Conservation (phyloP, 2,797 vertebrate species). For the Poeciliopsis gracilis region DNA sequence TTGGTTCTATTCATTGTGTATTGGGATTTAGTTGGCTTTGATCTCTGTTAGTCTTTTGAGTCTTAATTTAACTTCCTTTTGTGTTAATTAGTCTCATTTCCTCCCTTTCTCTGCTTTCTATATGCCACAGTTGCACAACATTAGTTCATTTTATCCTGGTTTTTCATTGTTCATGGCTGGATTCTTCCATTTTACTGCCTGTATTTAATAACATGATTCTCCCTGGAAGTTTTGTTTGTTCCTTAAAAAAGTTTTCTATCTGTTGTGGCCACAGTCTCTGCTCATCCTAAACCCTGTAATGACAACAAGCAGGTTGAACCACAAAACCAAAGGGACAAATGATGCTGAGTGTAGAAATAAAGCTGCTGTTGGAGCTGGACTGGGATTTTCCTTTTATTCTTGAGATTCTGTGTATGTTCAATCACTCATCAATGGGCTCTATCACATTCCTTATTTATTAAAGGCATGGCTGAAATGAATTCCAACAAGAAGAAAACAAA, state of each 20-base stretch:
- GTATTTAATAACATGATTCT: neutral
- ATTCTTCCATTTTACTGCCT: neutral
- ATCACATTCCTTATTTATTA: neutral
- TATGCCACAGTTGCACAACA: neutral
- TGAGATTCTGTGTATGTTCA: neutral
- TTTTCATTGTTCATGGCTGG: neutral
- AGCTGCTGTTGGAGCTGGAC: neutral
- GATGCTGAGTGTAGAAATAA: neutral
- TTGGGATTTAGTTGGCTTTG: neutral
- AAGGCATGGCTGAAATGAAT: neutral
- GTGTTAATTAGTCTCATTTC: neutral
- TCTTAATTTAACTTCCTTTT: neutral
- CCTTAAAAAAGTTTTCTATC: neutral
- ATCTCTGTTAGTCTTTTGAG: neutral
- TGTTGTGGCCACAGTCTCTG: neutral
- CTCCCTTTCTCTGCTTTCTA: neutral
- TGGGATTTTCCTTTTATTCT: neutral
- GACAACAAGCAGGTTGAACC: neutral
- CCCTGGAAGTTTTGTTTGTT: neutral
- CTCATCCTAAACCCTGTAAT: neutral
- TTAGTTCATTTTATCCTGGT: neutral
- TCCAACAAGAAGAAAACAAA: neutral
- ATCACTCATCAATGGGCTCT: neutral
- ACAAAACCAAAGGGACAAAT: neutral
- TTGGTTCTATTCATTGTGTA: neutral